Conservation (phyloP, 2,113 vertebrate species). For the Xiphophorus hellerii region DNA sequence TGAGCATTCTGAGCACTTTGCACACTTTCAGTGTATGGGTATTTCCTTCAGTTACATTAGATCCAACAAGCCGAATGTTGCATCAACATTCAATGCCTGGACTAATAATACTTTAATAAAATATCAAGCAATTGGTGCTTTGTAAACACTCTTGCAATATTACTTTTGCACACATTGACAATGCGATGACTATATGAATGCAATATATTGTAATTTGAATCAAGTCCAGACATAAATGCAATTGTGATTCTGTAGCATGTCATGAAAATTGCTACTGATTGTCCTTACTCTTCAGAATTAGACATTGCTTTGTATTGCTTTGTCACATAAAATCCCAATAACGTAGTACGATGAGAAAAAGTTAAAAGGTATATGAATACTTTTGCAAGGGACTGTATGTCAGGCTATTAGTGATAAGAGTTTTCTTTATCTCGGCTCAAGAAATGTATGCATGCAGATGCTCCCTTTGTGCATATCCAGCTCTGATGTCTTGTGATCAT, state of each 20-base stretch:
- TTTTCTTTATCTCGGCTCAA: conserved; percentile 3
- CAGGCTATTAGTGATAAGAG: neutral
- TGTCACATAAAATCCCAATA: neutral
- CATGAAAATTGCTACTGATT: too few relatives aligned
- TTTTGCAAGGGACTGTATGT: conserved; percentile 3
- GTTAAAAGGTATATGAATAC: neutral
- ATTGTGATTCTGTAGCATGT: neutral
- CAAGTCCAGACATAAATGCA: neutral
- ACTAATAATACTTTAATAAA: too few relatives aligned
- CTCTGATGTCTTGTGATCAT: conserved; percentile 27
- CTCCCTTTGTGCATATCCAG: conserved; percentile 14
- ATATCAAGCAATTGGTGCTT: too few relatives aligned
- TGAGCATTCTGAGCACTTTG: too few relatives aligned
- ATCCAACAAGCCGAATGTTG: too few relatives aligned
- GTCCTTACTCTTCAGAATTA: too few relatives aligned
- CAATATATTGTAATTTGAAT: neutral
- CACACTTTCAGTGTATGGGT: too few relatives aligned
- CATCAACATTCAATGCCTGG: too few relatives aligned
- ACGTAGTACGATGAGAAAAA: neutral
- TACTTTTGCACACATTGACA: neutral
- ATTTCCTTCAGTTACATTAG: too few relatives aligned
- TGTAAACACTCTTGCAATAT: neutral
- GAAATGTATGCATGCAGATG: neutral
- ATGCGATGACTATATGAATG: neutral
- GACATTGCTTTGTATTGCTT: neutral